Evolutionary conservation across 2,113 vertebrate species (phyloP).

Genomic region (Myotis brandtii): DNA sequence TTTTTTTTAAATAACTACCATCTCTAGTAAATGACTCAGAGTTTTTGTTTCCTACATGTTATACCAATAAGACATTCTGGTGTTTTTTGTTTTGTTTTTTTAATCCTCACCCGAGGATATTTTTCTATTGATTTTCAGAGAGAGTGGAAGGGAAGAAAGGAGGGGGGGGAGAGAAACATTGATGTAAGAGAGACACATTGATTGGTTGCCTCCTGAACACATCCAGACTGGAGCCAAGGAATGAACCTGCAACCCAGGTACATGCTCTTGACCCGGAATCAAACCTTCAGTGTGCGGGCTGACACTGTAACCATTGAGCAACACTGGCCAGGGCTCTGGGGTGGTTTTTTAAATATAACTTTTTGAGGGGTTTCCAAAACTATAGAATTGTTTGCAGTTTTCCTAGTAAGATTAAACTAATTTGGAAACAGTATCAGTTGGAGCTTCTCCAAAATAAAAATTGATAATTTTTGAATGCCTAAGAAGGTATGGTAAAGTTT

Average conservation of each 20-base stretch:
- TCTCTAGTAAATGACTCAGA: not conserved
- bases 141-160: not conserved
- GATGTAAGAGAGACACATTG: no score
- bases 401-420: constrained; percentile 15
- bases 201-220: no score
- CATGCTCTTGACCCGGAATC: no score
- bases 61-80: not conserved
- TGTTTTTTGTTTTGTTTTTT: not conserved
- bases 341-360: not conserved
- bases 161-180: not conserved
- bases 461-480: not conserved
- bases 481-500: not conserved
- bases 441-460: constrained; percentile 17
- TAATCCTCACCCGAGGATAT: not conserved
- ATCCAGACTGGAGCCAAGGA: no score
- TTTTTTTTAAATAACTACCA: not conserved
- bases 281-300: no score
- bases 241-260: no score
- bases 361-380: constrained; percentile 30
- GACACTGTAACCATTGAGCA: not conserved
- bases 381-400: constrained; percentile 12
- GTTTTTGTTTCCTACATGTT: constrained; percentile 15
- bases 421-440: not conserved
- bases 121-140: no score
- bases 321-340: not conserved